phyloP scores from a whole-genome alignment of 2,113 vertebrate species.

The Chloebia gouldiae region DNA sequence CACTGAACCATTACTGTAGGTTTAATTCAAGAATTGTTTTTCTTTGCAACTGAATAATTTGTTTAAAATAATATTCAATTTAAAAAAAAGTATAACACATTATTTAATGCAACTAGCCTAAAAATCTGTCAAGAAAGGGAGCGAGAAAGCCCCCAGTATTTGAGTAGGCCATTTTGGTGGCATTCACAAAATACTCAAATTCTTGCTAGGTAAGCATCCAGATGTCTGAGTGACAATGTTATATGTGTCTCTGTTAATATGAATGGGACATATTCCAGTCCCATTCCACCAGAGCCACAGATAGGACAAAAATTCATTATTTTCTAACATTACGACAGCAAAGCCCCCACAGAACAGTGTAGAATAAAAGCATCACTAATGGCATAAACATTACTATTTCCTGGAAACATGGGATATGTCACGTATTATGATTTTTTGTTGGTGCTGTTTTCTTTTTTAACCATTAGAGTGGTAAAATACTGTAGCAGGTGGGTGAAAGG shows the following conservation, averaged over 20 bases:
- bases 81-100: background rate
- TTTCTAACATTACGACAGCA: background rate
- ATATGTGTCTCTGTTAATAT: background rate
- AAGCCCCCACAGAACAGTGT: background rate
- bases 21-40: slow-evolving; percentile 15
- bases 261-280: background rate
- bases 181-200: background rate
- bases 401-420: background rate
- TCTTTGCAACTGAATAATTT: slow-evolving; percentile 12
- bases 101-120: background rate
- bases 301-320: background rate
- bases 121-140: background rate
- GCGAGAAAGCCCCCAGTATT: background rate
- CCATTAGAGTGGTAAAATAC: background rate
- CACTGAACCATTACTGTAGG: background rate
- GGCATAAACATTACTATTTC: background rate
- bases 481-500: too few species aligned
- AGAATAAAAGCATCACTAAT: too few species aligned
- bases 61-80: background rate
- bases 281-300: background rate
- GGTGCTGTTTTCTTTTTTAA: background rate
- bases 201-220: background rate
- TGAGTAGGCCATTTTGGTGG: background rate
- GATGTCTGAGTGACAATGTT: background rate
- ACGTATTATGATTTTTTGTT: background rate